Conservation (phyloP, 2,113 vertebrate species). For the Cephalopholis sonnerati region DNA sequence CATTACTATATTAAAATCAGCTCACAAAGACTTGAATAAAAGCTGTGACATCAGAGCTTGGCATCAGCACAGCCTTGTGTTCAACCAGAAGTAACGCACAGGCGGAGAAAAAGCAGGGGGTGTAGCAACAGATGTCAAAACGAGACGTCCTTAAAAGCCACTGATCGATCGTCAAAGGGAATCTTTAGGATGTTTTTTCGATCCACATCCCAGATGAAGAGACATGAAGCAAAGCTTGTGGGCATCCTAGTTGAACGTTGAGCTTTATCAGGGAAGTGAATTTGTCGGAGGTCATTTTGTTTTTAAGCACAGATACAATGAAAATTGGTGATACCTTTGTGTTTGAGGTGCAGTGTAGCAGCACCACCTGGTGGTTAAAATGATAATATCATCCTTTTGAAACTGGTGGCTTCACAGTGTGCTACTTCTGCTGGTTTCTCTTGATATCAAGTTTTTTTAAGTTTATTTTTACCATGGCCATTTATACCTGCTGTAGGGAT, state of each 20-base stretch:
- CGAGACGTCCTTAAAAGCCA: background rate
- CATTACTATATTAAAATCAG: background rate
- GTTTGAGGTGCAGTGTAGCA: background rate
- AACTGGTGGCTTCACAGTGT: background rate
- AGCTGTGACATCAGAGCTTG: background rate
- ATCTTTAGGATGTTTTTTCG: background rate
- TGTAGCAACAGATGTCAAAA: background rate
- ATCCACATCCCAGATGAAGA: background rate
- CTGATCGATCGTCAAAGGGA: background rate
- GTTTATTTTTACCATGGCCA: background rate
- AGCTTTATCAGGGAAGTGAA: background rate
- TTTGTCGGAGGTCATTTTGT: background rate
- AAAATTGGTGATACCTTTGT: background rate
- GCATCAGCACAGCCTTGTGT: too few species aligned
- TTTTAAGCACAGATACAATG: background rate
- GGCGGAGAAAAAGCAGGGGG: background rate
- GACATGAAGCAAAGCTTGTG: too few species aligned
- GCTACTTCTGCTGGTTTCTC: conserved; percentile 5
- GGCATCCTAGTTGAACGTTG: too few species aligned
- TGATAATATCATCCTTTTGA: background rate
- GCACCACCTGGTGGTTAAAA: conserved; percentile 52
- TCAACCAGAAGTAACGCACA: background rate
- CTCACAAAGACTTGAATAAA: background rate
- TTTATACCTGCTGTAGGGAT: background rate
- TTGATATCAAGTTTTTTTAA: background rate